Conservation (phyloP, 2,113 vertebrate genomes). For the Oryzias curvinotus region DNA sequence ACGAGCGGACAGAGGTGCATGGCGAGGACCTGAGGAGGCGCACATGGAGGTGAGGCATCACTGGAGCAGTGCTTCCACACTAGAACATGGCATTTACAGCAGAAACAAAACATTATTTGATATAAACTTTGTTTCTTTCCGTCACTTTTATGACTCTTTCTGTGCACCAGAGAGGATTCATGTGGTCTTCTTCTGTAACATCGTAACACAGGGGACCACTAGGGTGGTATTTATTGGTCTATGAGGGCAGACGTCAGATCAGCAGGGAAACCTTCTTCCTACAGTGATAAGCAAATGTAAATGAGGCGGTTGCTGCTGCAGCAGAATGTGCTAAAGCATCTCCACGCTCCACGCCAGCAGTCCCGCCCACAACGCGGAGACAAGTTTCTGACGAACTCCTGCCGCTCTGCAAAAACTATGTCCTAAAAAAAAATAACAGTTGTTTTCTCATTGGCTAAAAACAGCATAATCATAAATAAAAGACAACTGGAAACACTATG, state of each 20-base stretch:
- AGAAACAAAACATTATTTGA: slow-evolving; percentile 32
- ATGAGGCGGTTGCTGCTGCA: slow-evolving; percentile 20
- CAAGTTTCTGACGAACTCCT: no score
- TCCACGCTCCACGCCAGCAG: no score
- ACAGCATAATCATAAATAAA: no score
- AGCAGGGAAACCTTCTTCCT: slow-evolving; percentile 22
- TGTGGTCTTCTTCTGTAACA: not conserved
- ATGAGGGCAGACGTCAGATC: slow-evolving; percentile 21
- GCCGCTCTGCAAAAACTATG: no score
- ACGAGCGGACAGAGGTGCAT: slow-evolving; percentile 5
- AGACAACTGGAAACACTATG: no score
- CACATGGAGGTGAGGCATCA: slow-evolving; percentile 28
- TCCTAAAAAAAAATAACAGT: no score
- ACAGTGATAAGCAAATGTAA: slow-evolving; percentile 54
- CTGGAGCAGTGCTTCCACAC: slow-evolving; percentile 10
- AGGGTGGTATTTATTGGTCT: slow-evolving; percentile 33
- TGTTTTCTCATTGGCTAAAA: no score
- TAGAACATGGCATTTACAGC: slow-evolving; percentile 14
- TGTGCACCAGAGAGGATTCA: not conserved
- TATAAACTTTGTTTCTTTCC: not conserved
- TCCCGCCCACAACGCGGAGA: no score
- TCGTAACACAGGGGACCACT: slow-evolving; percentile 4
- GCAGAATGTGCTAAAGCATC: slow-evolving; percentile 20
- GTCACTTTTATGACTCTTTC: not conserved
- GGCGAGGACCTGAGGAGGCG: slow-evolving; percentile 42